Conservation (phyloP, 37 sponge, comb jelly and placozoan species). For the Dysidea cf. avara region DNA sequence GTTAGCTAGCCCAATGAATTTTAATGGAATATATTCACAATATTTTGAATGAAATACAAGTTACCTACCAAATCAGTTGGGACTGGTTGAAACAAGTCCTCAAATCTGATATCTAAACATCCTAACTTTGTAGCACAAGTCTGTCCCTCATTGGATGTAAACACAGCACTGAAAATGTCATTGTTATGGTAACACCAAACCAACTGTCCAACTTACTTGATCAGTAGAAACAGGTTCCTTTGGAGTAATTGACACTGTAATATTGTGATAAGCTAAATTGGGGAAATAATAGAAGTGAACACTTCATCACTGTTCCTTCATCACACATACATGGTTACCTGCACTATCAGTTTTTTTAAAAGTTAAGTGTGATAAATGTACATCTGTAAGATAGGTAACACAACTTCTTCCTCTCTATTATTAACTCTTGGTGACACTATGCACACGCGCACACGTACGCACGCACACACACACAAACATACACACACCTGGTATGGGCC, state of each 20-base stretch:
- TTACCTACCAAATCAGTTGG: not conserved
- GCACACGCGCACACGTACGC: too few relatives aligned
- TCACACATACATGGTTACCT: constrained; percentile 4
- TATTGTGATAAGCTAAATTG: constrained; percentile 3
- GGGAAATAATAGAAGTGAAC: not conserved
- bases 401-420: too few relatives aligned
- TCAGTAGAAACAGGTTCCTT: constrained; percentile 44
- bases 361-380: constrained; percentile 42
- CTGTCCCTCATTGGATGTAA: constrained; percentile 52
- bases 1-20: too few relatives aligned
- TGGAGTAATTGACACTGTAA: constrained; percentile 33
- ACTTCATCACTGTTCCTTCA: not conserved
- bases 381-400: constrained; percentile 32
- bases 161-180: constrained; percentile 39
- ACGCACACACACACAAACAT: too few relatives aligned
- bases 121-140: constrained; percentile 30
- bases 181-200: too few relatives aligned
- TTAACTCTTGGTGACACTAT: too few relatives aligned
- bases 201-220: not conserved
- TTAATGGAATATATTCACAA: too few relatives aligned
- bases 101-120: constrained; percentile 30
- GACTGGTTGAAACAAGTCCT: constrained; percentile 46
- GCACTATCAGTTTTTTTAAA: constrained; percentile 9
- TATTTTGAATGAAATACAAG: too few relatives aligned
- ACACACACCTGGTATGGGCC: too few relatives aligned